Conservation (phyloP, 2,797 vertebrate genomes). For the Chanos chanos region DNA sequence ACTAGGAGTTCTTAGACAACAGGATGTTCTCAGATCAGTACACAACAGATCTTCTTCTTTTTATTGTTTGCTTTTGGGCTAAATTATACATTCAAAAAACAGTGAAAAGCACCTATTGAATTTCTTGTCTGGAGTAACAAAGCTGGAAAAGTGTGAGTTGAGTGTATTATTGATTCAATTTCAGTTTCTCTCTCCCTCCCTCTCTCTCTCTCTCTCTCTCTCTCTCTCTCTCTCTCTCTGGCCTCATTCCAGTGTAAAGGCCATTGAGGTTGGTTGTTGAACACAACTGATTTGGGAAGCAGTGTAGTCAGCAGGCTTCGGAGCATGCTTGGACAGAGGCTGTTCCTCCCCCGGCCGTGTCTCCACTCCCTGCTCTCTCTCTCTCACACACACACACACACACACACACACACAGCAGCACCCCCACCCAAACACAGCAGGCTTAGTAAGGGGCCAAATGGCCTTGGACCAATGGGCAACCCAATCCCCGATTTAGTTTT, state of each 20-base stretch:
- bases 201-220: background rate
- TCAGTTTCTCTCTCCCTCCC: too few relatives aligned
- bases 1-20: too few relatives aligned
- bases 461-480: background rate
- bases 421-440: background rate
- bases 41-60: too few relatives aligned
- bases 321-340: background rate
- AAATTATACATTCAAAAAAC: too few relatives aligned
- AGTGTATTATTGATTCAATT: too few relatives aligned
- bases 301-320: slow-evolving; percentile 31
- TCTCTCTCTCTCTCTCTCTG: slow-evolving; percentile 15
- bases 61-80: too few relatives aligned
- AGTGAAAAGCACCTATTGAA: too few relatives aligned
- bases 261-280: slow-evolving; percentile 5
- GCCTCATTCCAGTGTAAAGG: slow-evolving; percentile 9
- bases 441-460: background rate
- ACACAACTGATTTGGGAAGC: slow-evolving; percentile 19
- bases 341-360: background rate
- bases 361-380: background rate
- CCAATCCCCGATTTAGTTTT: slow-evolving; percentile 25
- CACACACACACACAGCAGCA: too few relatives aligned
- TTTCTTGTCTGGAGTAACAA: too few relatives aligned
- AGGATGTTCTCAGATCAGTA: too few relatives aligned
- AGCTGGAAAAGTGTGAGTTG: too few relatives aligned
- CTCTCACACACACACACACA: background rate